Evolutionary conservation across 2,113 vertebrate genomes (phyloP), one percentile per base, ranked within the genome.

Genomic region (Cryptomyrus ogoouensis): DNA sequence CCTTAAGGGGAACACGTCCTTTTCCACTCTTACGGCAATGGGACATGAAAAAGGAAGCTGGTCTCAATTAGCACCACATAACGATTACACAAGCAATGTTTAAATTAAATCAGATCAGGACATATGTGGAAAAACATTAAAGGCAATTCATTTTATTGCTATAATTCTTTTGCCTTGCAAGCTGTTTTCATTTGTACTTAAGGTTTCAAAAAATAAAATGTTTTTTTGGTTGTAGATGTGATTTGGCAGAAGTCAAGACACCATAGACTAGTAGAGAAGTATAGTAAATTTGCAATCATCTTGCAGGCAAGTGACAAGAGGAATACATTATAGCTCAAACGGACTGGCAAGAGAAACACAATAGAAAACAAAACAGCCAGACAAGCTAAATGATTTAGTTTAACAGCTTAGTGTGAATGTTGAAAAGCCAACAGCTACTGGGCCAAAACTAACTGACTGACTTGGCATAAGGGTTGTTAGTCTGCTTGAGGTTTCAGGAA

Each of bases 121-220:
- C 86, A 74, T 42, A 53, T 90, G 77, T 35, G 42, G 83, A 53
- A 13, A 44, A 58, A 89, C 89, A 90, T 39, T 44, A 50, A 88
- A 84, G 91, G 89, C 52, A 87, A 19, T 53, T 87, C 87, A 83
- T 91, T 89, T 91, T 90, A 90, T 90, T 89, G 92, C 89, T 91
- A 88, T 91, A 92, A 90, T 92, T 90, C n/a, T 90, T 90, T 93
- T 92, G 92, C 90, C 91, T 88, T 44, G 91, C 90, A 91, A 94
- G 90, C 92, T 90, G 8, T 91, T 93, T 92, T 92, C 88, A 93
- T 93, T 93, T 91, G 85, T 92, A 91, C 90, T 89, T 92, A 70
- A 89, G 90, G n/a, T 91, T 91, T 88, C 92, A 92, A 93, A 93
- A 93, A 83, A 92, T 93, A 93, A 91, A 80, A 91, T 92, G 91